These are phyloP conservation scores for Drosophila neocordata DNA, from an alignment of 1,140 invertebrate species.

Conservation along the genomic window DNA sequence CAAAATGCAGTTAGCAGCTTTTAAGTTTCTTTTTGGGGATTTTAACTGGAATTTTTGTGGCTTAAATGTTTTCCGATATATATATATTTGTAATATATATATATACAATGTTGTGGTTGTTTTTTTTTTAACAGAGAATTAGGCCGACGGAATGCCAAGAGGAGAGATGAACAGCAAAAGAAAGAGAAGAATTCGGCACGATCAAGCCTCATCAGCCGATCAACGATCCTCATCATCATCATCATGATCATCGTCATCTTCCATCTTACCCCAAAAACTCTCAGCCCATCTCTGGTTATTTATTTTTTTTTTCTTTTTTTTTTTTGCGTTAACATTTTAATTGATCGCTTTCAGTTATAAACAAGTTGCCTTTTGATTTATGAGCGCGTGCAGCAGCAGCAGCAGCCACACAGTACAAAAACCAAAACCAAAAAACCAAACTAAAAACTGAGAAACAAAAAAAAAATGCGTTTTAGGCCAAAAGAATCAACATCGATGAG, in stretches of 20 bases:
- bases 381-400: conserved; percentile 36
- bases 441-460: conserved; percentile 2
- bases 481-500: conserved; percentile 36
- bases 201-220: conserved; percentile 68
- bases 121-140: conserved; percentile 58
- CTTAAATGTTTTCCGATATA: conserved; percentile 33
- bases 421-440: conserved; percentile 21
- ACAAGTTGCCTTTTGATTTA: conserved; percentile 73
- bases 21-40: conserved; percentile 30
- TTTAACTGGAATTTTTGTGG: conserved; percentile 57
- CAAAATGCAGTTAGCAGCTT: conserved; percentile 73
- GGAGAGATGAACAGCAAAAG: conserved; percentile 52
- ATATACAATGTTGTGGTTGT: conserved; percentile 8
- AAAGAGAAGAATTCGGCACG: conserved; percentile 61
- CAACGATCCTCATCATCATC: conserved; percentile 47
- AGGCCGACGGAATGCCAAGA: conserved; percentile 65
- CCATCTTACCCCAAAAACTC: neutral
- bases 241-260: conserved; percentile 57
- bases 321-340: conserved; percentile 79
- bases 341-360: conserved; percentile 81
- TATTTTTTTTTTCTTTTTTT: conserved; percentile 6
- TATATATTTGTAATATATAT: neutral
- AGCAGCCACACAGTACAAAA: conserved; percentile 9
- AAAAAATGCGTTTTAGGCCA: conserved; percentile 17
- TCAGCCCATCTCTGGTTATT: conserved; percentile 37